A percentile compares a stretch with the other conserved stretches of the same genome.
phyloP scores from a whole-genome alignment of 2,888 invertebrate genomes.

The Trissolcus japonicus region DNA sequence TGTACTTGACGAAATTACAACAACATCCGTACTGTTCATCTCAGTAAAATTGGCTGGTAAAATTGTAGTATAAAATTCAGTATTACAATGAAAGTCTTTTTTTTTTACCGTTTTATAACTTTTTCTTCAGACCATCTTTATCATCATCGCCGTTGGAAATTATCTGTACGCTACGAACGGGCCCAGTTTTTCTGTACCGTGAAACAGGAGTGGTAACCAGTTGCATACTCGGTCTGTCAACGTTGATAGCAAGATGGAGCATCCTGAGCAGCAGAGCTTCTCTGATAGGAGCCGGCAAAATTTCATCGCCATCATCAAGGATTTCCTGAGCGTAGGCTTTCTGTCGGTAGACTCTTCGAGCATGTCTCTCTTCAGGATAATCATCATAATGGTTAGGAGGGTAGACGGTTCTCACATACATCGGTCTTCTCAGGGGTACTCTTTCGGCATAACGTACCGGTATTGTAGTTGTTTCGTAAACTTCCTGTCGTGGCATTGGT shows the following conservation, averaged over 20 bases:
- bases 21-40: too few relatives aligned
- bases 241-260: conserved; percentile 84
- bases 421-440: conserved; percentile 66
- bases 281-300: conserved; percentile 83
- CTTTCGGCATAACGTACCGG: conserved; percentile 68
- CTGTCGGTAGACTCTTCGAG: conserved; percentile 72
- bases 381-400: conserved; percentile 69
- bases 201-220: conserved; percentile 74
- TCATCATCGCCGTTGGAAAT: conserved; percentile 80
- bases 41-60: too few relatives aligned
- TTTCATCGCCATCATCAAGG: conserved; percentile 78
- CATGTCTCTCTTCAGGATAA: conserved; percentile 68
- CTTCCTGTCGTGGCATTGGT: conserved; percentile 65
- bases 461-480: conserved; percentile 54
- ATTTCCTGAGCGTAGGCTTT: conserved; percentile 70
- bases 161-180: conserved; percentile 85
- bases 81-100: not conserved
- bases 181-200: conserved; percentile 77
- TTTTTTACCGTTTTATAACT: not conserved
- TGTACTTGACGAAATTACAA: too few relatives aligned
- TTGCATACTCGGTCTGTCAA: conserved; percentile 75
- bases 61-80: not conserved
- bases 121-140: conserved; percentile 62
- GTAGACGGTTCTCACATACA: conserved; percentile 62
- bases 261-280: conserved; percentile 84